These are phyloP conservation scores for Muntiacus reevesi DNA, from an alignment of 2,113 vertebrate genomes.

Conservation along the genomic window DNA sequence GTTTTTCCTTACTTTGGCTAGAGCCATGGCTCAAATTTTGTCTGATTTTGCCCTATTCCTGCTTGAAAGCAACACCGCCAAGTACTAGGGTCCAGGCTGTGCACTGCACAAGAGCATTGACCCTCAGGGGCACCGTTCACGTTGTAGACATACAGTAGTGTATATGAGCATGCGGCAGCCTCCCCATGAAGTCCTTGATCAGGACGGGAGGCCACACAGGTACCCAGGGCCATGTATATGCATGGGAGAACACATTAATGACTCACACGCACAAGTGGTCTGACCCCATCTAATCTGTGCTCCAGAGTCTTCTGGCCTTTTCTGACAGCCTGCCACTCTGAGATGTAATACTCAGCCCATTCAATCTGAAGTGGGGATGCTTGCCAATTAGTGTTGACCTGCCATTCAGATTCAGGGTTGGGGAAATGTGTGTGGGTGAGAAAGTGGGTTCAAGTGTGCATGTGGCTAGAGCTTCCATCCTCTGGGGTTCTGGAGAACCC, in stretches of 20 bases:
- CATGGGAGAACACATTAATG: background rate
- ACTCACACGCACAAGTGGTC: background rate
- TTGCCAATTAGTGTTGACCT: background rate
- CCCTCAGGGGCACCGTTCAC: background rate
- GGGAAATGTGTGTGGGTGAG: background rate
- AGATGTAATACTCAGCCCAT: background rate
- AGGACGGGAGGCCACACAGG: background rate
- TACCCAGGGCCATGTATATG: background rate
- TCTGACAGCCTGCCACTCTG: background rate
- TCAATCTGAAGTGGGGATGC: background rate
- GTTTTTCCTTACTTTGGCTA: background rate
- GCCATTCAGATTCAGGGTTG: background rate
- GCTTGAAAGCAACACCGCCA: background rate
- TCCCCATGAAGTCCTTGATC: background rate
- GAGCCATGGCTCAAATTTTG: background rate
- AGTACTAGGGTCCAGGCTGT: background rate
- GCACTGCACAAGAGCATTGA: background rate
- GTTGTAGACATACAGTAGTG: too few species aligned
- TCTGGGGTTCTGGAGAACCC: background rate
- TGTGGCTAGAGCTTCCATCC: too few species aligned
- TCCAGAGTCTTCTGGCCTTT: background rate
- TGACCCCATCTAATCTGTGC: background rate
- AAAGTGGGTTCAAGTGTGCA: background rate
- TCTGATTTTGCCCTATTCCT: background rate
- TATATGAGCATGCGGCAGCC: fast-evolving